Evolutionary conservation across 2,888 invertebrate genomes (phyloP), one percentile per base, ranked within the genome.

Genomic region (Idaea straminata): DNA sequence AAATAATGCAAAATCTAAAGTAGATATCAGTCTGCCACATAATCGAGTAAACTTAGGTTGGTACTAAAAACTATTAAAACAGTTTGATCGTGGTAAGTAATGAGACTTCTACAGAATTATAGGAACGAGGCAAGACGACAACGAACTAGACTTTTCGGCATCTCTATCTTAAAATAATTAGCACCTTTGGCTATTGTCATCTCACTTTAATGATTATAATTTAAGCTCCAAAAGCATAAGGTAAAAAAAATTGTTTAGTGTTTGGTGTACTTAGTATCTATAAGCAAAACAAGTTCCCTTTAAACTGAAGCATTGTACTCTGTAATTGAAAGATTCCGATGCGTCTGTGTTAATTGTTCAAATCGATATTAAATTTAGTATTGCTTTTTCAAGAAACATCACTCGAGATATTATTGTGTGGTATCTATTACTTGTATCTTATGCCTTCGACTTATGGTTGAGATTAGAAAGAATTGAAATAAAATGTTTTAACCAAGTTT

Each of bases 351-450:
- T 74, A 71, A 69, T 71, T 66, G 71, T 67, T 66, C 57, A 64
- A 69, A 34, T 72, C 74, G 76, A 80, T 82, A 81, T 79, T 76
- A 80, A 77, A 76, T 77, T 76, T 79, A 74, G 72, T 77, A 78
- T 74, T 70, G 72, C 75, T 74, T 75, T 72, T 72, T 68, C 64
- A 72, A 74, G 71, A 77, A 47, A 72, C 69, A 74, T 69, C 71
- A 74, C 73, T 70, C 57, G 34, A 67, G 15, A 58, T 58, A 58
- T 58, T 58, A 16, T 16, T 15, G 58, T 4, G 47, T 16, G 58
- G 58, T 58, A 15, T 58, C 15, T 5, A 61, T 60, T 59, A 62
- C 65, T 66, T 69, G 61, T 62, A 61, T 66, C 69, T 65, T 67
- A 67, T 68, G 34, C 6, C 34, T 7, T 59, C 59, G 69, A 62